Conservation (phyloP, 35 echinoderm and acorn worm genomes). For the Holothuria glaberrima region DNA sequence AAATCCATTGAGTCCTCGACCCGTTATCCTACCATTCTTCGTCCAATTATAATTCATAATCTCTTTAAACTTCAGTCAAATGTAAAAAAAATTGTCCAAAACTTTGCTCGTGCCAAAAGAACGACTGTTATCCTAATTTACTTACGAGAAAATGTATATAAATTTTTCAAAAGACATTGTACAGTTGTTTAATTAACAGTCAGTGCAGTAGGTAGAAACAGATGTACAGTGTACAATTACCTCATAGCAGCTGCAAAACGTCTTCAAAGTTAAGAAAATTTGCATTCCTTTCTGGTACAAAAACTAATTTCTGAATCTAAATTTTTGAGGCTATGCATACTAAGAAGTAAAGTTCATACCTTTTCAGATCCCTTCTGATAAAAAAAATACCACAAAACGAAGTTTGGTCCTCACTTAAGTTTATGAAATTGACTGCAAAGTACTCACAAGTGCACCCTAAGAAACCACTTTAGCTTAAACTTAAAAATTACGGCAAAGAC, state of each 20-base stretch:
- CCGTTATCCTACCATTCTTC: too few relatives aligned
- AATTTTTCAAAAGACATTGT: conserved; percentile 7
- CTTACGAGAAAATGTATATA: background rate
- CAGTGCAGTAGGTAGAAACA: too few relatives aligned
- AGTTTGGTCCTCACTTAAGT: background rate
- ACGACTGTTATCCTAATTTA: background rate
- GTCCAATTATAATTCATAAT: background rate
- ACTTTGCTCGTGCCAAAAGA: background rate
- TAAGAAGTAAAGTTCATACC: background rate
- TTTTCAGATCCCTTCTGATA: background rate
- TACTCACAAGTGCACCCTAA: background rate
- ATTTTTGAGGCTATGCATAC: background rate
- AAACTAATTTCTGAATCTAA: background rate
- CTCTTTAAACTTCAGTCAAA: background rate
- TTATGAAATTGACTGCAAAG: background rate
- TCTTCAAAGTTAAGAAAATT: background rate
- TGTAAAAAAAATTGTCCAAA: background rate
- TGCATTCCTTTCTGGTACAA: background rate
- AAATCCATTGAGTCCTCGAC: too few relatives aligned
- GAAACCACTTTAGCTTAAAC: background rate
- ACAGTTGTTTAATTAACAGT: background rate
- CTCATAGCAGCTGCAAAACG: background rate
- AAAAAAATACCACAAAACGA: background rate
- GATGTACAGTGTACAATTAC: background rate
- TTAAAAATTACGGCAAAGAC: background rate